Evolutionary conservation across 2,113 vertebrate species (phyloP), one percentile per base, ranked within the genome.

Genomic region (Siniperca chuatsi): DNA sequence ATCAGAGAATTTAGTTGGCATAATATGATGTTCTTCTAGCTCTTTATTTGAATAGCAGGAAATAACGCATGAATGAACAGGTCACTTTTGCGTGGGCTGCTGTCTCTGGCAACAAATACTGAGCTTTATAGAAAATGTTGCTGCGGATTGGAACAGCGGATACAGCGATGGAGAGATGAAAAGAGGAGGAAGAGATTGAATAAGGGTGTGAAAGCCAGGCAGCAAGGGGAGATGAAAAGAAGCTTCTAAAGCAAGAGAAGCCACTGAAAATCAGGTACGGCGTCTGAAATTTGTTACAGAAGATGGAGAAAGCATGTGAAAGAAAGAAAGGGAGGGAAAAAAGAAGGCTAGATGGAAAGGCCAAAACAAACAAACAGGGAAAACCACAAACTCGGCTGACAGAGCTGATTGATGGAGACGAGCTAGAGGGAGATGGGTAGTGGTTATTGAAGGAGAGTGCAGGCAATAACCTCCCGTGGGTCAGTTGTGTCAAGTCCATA

Each of bases 381-480:
- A 79, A 72, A 75, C 23, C 57, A 33, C 73, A 81, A 82, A 79
- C 60, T 64, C 2, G 33, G 8, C 69, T 79, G 85, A 80, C 83
- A 66, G 76, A 79, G 78, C 54, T 83, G 88, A 91, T 78, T 79
- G 84, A 90, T 88, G 79, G 67, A 75, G 87, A 84, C 10, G 29
- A 54, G 78, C 78, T 35, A 5, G 75, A 64, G 65, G 79, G 69
- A 88, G 87, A 84, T 71, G 83, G 81, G 82, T 72, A 23, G 92
- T 25, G 4, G 81, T 89, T 89, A 88, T 92, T 90, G 90, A 89
- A 86, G 85, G 68, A 89, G 75, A 90, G 87, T 78, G 77, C 70
- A 85, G 87, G 79, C 92, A 89, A 82, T 92, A 87, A 87, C 87
- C 82, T 89, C 90, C 81, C 70, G 29, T 48, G 77, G 88, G 82